Evolutionary conservation across 2,797 vertebrate genomes (phyloP), one percentile per base, ranked within the genome.

Genomic region (Pithecia hirsuta): DNA sequence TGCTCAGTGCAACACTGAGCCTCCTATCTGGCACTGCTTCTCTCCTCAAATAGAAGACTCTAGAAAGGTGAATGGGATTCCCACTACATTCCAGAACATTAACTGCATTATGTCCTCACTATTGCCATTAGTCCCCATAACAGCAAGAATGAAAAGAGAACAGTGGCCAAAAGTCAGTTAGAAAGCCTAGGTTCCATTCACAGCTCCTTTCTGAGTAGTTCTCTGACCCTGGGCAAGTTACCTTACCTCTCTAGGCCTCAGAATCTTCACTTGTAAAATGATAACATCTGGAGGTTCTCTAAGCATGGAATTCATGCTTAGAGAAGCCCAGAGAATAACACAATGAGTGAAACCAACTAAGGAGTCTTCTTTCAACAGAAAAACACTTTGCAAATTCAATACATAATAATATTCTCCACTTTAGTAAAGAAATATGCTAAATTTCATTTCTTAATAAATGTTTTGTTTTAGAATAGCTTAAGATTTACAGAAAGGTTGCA

Each of bases 401-500:
- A 36, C 13, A 74, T 33, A 80, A 30, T 22, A 79, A 44, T 22
- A 87, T 2, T 59, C 24, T 44, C 28, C 24, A 48, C 14, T 76
- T 82, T 92, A 22, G 64, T 85, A 52, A 90, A 95, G 55, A 89
- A 84, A 92, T 74, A 80, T 36, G 17, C 26, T 55, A 2, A 9
- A 55, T 59, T 93, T 91, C 46, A 67, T 84, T 74, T 39, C 55
- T 84, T 78, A 41, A 79, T 44, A 12, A 44, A 44, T 9, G 57
- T 76, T 95, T 50, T 75, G 78, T 55, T 88, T 93, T 82, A 87
- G 28, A 59, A 83, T 33, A 75, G 20, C 74, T 91, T 70, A 89
- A 93, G 33, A 80, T 86, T 64, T 93, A 85, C 26, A 33, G 36
- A 75, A 92, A 72, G 5, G 7, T 88, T 14, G 0, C 24, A 46